phyloP scores from a whole-genome alignment of 2,888 invertebrate genomes.

The Phlogophora meticulosa region DNA sequence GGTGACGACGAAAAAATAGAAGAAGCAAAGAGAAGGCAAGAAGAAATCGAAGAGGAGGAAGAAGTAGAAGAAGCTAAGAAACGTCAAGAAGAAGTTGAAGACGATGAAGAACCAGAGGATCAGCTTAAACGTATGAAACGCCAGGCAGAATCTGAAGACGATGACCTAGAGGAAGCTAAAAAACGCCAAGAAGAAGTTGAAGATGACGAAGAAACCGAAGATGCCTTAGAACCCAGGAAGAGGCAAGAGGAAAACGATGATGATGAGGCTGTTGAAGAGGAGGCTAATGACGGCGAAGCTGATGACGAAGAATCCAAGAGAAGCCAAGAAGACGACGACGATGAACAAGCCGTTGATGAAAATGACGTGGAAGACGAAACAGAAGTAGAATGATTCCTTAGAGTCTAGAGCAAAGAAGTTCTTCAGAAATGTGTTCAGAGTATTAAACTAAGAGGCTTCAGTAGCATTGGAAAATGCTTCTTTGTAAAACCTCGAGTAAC shows the following conservation, averaged over 20 bases:
- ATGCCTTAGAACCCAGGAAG: constrained; percentile 3
- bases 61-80: constrained; percentile 10
- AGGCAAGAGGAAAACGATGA: constrained; percentile 19
- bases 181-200: constrained; percentile 39
- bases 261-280: constrained; percentile 13
- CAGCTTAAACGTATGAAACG: constrained; percentile 36
- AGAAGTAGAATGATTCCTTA: constrained; percentile 42
- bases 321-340: constrained; percentile 51
- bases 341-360: constrained; percentile 34
- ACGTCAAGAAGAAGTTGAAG: constrained; percentile 39
- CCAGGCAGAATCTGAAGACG: constrained; percentile 38
- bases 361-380: constrained; percentile 31
- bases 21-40: constrained; percentile 24
- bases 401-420: constrained; percentile 61
- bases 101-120: constrained; percentile 28
- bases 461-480: constrained; percentile 75
- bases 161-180: constrained; percentile 23
- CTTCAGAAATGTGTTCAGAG: constrained; percentile 75
- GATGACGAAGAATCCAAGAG: constrained; percentile 31
- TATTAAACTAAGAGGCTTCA: constrained; percentile 73
- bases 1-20: neutral
- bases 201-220: constrained; percentile 17
- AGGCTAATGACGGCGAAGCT: constrained; percentile 12
- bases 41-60: constrained; percentile 37
- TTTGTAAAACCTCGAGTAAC: constrained; percentile 72